Base-by-base conservation (phyloP, 2,797 vertebrate species). In the Trachurus trachurus region DNA sequence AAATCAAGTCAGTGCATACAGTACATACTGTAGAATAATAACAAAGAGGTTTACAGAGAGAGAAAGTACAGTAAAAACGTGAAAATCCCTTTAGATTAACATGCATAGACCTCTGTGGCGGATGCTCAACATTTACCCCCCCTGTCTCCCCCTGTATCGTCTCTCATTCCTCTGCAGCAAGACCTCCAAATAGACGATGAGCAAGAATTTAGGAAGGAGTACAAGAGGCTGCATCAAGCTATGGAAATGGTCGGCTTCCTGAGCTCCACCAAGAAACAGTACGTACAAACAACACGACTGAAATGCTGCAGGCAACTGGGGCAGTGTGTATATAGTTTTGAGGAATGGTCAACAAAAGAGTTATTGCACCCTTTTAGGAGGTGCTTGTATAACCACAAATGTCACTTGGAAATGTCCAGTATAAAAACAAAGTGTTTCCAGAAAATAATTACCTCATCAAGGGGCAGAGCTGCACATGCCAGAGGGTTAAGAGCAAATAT, bases 231-330 rank as follows among this genome's bases (percentile, higher is more conserved):
- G 26, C 97, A 98, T 79, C 98, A 98, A 91, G 98, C 98, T 54
- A 99, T 99, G 98, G 98, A 99, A 91, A 98, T 99, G 98, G 98
- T 99, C 37, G 98, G 98, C 70, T 99, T 99, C 91, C 95, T 99
- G 72, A 93, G 96, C 2, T 93, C 97, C 50, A 99, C 98, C 68
- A 98, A 96, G 91, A 98, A 97, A 76, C 96, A 97, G 98, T 99
- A 87, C 81, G 96, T 87, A 26, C 40, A 9, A 37, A 1, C 11
- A 54, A 45, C 53, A 53, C 54, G 59, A 40, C 19, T 21, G 7
- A 60, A 58, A 56, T 29, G 16, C 39, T 71, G 47, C 58, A 61
- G 16, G 22, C 52, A 61, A 29, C 9, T 49, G 50, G 5, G 42
- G 10, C 1, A 1, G 2, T 37, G n/a, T 63, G 21, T 9, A 62